Evolutionary conservation across 1,140 invertebrate species (phyloP).

Genomic region (Sarcophaga bullata): DNA sequence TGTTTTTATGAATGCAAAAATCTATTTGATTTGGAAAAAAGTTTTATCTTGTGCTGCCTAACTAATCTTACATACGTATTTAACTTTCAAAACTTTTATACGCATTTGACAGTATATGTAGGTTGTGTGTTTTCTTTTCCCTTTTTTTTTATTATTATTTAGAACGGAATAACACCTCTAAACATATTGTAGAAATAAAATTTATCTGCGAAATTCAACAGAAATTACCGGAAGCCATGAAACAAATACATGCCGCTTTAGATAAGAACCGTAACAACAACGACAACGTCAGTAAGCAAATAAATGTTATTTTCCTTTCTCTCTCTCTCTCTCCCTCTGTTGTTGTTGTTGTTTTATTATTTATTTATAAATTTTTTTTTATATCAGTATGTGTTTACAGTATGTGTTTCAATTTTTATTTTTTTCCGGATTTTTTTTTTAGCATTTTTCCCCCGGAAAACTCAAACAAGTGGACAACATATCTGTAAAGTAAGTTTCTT

Average conservation of each 20-base stretch:
- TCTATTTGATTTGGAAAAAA: too few relatives aligned
- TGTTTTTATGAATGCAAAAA: too few relatives aligned
- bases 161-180: background rate
- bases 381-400: background rate
- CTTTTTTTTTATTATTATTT: background rate
- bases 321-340: too few relatives aligned
- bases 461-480: constrained; percentile 18
- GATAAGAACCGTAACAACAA: background rate
- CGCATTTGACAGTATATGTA: background rate
- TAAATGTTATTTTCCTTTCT: too few relatives aligned
- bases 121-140: background rate
- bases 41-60: background rate
- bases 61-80: background rate
- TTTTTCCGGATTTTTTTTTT: background rate
- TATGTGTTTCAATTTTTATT: background rate
- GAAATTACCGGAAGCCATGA: background rate
- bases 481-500: background rate
- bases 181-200: background rate
- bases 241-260: constrained; percentile 15
- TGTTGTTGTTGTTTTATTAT: background rate
- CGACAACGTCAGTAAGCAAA: background rate
- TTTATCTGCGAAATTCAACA: background rate
- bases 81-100: constrained; percentile 6
- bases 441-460: background rate
- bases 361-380: background rate